These are phyloP conservation scores for Acestrorhynchus altus DNA, from an alignment of 2,797 vertebrate genomes.

Conservation along the genomic window DNA sequence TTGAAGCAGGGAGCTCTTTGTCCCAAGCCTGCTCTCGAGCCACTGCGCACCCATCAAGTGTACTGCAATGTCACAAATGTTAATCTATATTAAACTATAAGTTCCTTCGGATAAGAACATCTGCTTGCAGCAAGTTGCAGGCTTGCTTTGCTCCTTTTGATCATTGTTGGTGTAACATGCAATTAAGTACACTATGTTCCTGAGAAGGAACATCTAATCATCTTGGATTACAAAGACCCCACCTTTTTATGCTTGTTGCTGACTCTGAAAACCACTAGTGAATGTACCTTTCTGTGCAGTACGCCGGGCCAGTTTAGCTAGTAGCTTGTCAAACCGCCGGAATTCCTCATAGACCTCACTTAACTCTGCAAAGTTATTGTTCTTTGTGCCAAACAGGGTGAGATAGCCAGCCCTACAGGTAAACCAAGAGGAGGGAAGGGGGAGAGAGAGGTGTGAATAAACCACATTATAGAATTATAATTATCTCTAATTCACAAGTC, in stretches of 20 bases:
- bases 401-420: constrained; percentile 82
- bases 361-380: constrained; percentile 56
- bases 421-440: not conserved
- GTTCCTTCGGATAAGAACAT: too few species aligned
- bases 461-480: not conserved
- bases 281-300: constrained; percentile 73
- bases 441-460: not conserved
- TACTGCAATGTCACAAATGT: too few species aligned
- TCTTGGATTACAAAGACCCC: not conserved
- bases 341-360: constrained; percentile 78
- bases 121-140: too few species aligned
- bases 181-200: not conserved
- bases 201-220: constrained; percentile 1
- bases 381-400: constrained; percentile 74
- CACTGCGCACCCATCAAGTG: too few species aligned
- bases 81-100: too few species aligned
- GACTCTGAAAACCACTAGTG: not conserved
- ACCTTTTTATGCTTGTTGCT: not conserved
- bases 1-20: too few species aligned
- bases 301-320: constrained; percentile 79
- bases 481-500: not conserved
- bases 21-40: too few species aligned
- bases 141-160: too few species aligned
- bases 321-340: constrained; percentile 79
- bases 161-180: constrained; percentile 11